phyloP scores from a whole-genome alignment of 2,797 vertebrate species.

The Peromyscus aztecus region DNA sequence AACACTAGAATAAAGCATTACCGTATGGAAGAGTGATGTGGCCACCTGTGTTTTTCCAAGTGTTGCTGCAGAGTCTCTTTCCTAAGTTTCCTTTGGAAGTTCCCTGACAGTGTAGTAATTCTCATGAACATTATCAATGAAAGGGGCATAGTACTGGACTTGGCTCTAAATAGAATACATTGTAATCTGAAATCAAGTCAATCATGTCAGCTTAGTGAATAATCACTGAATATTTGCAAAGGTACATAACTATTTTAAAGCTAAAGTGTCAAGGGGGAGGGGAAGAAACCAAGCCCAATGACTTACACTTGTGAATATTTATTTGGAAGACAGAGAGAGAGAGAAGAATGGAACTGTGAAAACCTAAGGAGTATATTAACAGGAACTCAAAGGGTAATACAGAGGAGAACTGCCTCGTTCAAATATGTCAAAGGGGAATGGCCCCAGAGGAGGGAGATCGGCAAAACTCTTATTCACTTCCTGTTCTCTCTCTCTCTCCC shows the following conservation, averaged over 20 bases:
- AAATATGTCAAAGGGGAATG: too few relatives aligned
- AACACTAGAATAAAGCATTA: neutral
- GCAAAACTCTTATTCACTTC: neutral
- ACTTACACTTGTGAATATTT: neutral
- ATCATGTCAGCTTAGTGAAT: neutral
- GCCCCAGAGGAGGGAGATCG: neutral
- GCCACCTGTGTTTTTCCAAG: neutral
- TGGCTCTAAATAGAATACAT: neutral
- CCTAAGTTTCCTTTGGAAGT: neutral
- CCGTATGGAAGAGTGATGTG: neutral
- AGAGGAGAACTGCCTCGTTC: neutral
- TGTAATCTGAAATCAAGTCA: neutral
- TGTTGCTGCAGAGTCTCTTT: neutral
- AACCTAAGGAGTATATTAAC: neutral
- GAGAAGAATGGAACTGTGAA: neutral
- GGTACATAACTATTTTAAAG: neutral
- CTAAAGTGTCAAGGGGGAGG: too few relatives aligned
- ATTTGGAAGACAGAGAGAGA: neutral
- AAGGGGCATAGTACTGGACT: neutral
- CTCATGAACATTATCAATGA: neutral
- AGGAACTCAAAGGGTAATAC: neutral
- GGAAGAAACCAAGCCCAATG: neutral
- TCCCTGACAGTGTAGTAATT: neutral
- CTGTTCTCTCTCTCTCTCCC: too few relatives aligned
- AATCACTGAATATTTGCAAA: neutral